Percentiles rank a stretch among this genome's conserved stretches.
Conservation (phyloP, 2,113 vertebrate species). For the Xiphias gladius region DNA sequence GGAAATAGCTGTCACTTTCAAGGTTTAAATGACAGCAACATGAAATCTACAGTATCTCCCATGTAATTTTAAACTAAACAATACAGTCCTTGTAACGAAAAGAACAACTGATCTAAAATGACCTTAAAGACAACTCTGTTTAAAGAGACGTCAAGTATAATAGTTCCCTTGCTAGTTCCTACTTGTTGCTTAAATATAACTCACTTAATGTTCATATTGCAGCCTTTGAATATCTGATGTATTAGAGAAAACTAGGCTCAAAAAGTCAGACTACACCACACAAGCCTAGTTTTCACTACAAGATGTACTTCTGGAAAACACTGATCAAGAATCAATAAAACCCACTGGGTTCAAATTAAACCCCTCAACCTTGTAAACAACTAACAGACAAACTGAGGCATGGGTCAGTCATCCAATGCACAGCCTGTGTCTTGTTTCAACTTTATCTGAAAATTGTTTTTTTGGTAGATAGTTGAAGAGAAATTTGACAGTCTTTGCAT, state of each 20-base stretch:
- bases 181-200: background rate
- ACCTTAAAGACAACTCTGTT: background rate
- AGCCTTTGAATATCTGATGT: background rate
- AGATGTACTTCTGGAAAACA: background rate
- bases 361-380: background rate
- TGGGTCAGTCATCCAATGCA: background rate
- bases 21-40: background rate
- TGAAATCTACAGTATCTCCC: background rate
- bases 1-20: conserved; percentile 10
- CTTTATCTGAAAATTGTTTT: background rate
- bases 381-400: background rate
- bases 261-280: background rate
- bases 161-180: background rate
- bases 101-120: background rate
- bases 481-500: background rate
- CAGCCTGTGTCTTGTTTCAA: background rate
- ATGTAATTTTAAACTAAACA: background rate
- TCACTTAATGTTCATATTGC: background rate
- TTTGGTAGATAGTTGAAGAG: background rate
- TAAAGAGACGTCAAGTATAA: background rate
- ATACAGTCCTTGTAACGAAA: background rate
- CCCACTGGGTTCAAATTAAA: background rate
- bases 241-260: background rate
- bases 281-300: background rate
- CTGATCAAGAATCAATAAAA: background rate